A percentile compares a stretch with the other conserved stretches of the same genome.
These are phyloP conservation scores for Calypte anna DNA, from an alignment of 2,113 vertebrate species.

Conservation along the genomic window DNA sequence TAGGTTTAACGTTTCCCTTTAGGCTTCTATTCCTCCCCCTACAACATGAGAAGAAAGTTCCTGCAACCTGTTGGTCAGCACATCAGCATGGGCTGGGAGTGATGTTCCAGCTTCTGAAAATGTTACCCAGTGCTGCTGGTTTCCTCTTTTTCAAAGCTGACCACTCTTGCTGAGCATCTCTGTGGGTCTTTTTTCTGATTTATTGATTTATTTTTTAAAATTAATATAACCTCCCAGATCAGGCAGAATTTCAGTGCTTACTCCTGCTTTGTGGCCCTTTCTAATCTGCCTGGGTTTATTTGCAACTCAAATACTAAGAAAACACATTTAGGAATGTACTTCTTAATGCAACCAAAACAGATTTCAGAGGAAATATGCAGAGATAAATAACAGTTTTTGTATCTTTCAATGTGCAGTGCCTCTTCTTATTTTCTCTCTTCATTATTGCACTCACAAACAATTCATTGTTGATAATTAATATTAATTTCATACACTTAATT, in stretches of 20 bases:
- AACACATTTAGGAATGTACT: not conserved
- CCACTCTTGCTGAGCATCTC: not conserved
- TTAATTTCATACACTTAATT: constrained; percentile 65
- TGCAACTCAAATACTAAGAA: constrained; percentile 31
- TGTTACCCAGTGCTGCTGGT: not conserved
- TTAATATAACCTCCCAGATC: not conserved
- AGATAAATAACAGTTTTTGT: not conserved
- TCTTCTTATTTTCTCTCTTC: constrained; percentile 19
- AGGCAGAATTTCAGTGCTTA: not conserved
- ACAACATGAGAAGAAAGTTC: not conserved
- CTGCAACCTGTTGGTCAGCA: not conserved
- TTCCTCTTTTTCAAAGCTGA: not conserved
- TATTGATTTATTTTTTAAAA: not conserved
- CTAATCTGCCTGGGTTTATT: not conserved
- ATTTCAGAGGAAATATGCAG: constrained; percentile 41
- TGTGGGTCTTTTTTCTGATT: not conserved
- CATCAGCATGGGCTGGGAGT: not conserved
- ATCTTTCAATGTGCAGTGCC: not conserved
- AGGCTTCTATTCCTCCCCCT: not conserved
- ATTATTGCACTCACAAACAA: constrained; percentile 11
- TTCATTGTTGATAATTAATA: constrained; percentile 66
- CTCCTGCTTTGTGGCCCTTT: not conserved
- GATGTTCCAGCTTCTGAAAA: not conserved
- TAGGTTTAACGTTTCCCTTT: not conserved
- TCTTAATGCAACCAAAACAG: not conserved